These are phyloP conservation scores for Mallateleia sp. DNA, from an alignment of 2,888 invertebrate genomes.

Conservation along the genomic window DNA sequence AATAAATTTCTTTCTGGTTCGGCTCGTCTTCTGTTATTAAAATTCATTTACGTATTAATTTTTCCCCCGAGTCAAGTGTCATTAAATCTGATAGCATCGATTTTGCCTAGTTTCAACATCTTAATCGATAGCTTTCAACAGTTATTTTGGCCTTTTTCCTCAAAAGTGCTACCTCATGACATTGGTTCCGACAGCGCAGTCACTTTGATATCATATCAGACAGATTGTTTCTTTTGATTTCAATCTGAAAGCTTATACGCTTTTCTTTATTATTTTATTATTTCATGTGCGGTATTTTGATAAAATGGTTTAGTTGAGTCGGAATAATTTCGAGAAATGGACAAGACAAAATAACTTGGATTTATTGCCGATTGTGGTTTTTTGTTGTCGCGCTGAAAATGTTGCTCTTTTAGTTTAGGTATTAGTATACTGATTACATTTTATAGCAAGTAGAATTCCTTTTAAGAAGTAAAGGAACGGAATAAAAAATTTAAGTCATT, in stretches of 20 bases:
- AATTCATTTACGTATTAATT: slow-evolving; percentile 44
- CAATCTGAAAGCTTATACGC: background rate
- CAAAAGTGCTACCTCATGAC: background rate
- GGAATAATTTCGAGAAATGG: no score
- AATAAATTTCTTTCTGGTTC: slow-evolving; percentile 56
- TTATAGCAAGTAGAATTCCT: no score
- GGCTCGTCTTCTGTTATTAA: slow-evolving; percentile 43
- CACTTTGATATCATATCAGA: background rate
- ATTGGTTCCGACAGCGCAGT: background rate
- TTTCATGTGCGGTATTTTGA: background rate
- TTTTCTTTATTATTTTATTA: slow-evolving; percentile 2
- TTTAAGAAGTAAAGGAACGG: no score
- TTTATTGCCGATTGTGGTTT: no score
- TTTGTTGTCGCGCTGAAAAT: no score
- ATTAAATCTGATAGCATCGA: background rate
- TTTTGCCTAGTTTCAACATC: background rate
- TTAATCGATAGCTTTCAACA: background rate
- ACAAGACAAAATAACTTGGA: no score
- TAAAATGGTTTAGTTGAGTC: background rate
- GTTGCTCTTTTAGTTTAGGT: no score
- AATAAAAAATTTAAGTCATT: no score
- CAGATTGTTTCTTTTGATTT: slow-evolving; percentile 2
- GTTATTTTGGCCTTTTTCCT: background rate
- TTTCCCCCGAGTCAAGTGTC: background rate
- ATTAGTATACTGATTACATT: no score